Conservation (phyloP, 2,113 vertebrate species). For the Eurypyga helias region DNA sequence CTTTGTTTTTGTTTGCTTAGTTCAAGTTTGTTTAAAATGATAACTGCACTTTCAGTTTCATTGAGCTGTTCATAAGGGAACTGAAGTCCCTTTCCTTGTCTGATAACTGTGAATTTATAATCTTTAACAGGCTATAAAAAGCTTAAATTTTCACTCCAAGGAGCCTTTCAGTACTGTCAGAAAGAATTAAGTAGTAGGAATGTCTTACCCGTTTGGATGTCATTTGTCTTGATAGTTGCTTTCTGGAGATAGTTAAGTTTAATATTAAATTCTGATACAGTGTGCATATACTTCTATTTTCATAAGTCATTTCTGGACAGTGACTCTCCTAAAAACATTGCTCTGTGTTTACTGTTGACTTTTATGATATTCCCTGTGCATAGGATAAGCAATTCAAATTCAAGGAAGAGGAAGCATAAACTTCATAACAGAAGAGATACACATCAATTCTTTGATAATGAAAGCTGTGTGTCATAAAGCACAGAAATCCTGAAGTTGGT, state of each 20-base stretch:
- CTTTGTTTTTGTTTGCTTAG: constrained; percentile 2
- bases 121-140: constrained; percentile 24
- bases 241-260: constrained; percentile 20
- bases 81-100: neutral
- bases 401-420: neutral
- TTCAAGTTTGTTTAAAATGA: neutral
- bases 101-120: neutral
- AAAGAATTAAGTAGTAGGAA: constrained; percentile 30
- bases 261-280: neutral
- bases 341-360: neutral
- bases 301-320: neutral
- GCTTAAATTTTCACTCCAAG: constrained; percentile 25
- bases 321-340: neutral
- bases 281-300: neutral
- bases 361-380: neutral
- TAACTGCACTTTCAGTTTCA: neutral
- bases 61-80: neutral
- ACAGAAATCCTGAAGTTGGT: neutral
- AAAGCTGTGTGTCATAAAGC: neutral
- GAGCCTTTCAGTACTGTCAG: constrained; percentile 36
- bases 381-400: neutral
- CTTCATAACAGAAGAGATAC: neutral
- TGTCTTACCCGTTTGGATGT: neutral
- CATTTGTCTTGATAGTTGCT: constrained; percentile 41
- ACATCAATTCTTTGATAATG: neutral